Evolutionary conservation across 2,797 vertebrate species (phyloP), one percentile per base, ranked within the genome.

Genomic region (Cirrhinus molitorella): DNA sequence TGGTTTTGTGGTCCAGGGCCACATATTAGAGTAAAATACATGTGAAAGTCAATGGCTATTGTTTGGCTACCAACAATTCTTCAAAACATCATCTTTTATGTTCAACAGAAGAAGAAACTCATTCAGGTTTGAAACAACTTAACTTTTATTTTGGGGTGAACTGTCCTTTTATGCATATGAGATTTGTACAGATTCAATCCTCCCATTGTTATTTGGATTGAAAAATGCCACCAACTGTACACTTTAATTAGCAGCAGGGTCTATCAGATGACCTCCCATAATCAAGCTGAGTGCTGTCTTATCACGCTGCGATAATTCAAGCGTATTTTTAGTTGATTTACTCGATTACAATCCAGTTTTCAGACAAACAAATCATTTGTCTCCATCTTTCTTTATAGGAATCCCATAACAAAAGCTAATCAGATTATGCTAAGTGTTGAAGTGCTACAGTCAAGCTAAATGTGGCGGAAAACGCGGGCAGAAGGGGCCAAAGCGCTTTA

Each of bases 291-390:
- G 70, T n/a, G 4, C 70, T 5, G 43, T 73, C 70, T 25, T 49
- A 63, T 65, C 80, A 53, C 2, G 45, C 57, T 53, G 70, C 0
- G 70, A 82, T 82, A 74, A 82, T 82, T 82, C 70, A 17, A 67
- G 66, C 34, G 40, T 82, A 74, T 82, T 82, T 66, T 53, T 73
- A 51, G 59, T 66, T 74, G 66, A 31, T 34, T 78, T 79, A 59
- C 74, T 47, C 66, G 51, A 51, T 78, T 78, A 71, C 75, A 59
- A 47, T 78, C 55, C 53, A 31, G 17, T 84, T 84, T 84, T 71
- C 43, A 79, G 40, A 47, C 75, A 70, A 77, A 84, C 74, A 79
- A 83, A 59, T 37, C 10, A 55, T 70, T 63, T 77, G 57, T 65
- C 40, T 71, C 45, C 28, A 75, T 65, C 34, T 63, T 37, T 53